Evolutionary conservation across 2,797 vertebrate genomes (phyloP), one percentile per base, ranked within the genome.

Genomic region (Taeniopygia guttata): DNA sequence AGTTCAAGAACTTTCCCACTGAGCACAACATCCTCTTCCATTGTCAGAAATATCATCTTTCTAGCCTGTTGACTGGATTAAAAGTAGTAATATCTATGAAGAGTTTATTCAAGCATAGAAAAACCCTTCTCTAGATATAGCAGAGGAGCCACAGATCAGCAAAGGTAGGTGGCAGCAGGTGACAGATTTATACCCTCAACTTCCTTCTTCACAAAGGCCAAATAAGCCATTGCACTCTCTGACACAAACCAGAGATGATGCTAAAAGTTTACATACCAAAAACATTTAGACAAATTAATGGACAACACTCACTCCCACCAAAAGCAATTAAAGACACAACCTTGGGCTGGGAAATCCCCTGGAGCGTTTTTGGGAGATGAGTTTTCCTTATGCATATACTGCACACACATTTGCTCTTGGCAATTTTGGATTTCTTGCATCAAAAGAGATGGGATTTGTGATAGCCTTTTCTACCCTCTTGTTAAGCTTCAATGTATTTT

Each of bases 261-360:
- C 5, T 42, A 22, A 10, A 90, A 52, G 7, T 48, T 63, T 27
- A 34, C 10, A 32, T 16, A 55, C 6, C 26, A 73, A 77, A 79
- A 56, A 10, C 0, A 5, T 30, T 74, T 74, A 52, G 18, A 54
- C 3, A 90, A 75, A 79, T 43, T 76, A 52, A 38, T 67, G 43
- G 29, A 25, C 23, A 85, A 13, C 2, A 15, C 4, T 20, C 1
- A 1, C 4, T 9, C 23, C 9, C 4, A 8, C 32, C 42, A 45
- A 51, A 21, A 5, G 3, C 52, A 83, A 4, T 29, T 73, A 10
- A 56, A 78, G 16, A 4, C 19, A 20, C 4, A 30, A 11, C 13
- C 12, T n/a, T 30, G n/a, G 22, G 13, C 30, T 78, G 22, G n/a
- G 32, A 84, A 94, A 73, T 40, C 8, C 18, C 25, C 64, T 64